Conservation (phyloP, 2,888 invertebrate genomes). For the Chouioia cunea region DNA sequence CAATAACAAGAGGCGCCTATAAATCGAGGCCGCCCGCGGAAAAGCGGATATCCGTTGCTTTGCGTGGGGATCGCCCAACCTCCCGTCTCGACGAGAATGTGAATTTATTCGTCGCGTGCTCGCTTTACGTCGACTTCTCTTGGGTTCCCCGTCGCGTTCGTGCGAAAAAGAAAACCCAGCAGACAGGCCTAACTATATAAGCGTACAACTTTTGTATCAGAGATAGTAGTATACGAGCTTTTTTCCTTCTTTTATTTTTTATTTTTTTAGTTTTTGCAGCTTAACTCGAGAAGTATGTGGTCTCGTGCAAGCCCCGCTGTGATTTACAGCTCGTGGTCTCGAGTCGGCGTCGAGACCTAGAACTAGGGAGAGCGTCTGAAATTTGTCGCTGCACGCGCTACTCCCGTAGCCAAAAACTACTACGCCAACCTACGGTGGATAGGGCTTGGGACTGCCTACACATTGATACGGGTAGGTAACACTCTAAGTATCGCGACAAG, state of each 20-base stretch:
- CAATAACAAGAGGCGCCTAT: conserved; percentile 51
- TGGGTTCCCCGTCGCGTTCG: conserved; percentile 29
- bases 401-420: no score
- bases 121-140: conserved; percentile 49
- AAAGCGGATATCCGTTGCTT: conserved; percentile 61
- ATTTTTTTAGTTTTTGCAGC: no score
- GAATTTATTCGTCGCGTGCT: conserved; percentile 53
- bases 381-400: background rate
- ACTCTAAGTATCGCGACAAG: no score
- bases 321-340: conserved; percentile 58
- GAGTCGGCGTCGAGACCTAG: no score
- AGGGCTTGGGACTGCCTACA: no score
- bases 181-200: conserved; percentile 24
- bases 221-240: no score
- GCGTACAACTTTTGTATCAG: background rate
- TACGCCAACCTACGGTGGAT: no score
- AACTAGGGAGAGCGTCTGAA: background rate
- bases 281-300: conserved; percentile 57
- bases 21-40: conserved; percentile 57
- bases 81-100: conserved; percentile 48
- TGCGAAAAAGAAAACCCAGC: conserved; percentile 22
- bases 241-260: no score
- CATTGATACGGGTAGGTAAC: no score
- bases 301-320: conserved; percentile 50
- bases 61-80: conserved; percentile 51